phyloP scores from a whole-genome alignment of 2,888 invertebrate species.

The Tachina grossa region DNA sequence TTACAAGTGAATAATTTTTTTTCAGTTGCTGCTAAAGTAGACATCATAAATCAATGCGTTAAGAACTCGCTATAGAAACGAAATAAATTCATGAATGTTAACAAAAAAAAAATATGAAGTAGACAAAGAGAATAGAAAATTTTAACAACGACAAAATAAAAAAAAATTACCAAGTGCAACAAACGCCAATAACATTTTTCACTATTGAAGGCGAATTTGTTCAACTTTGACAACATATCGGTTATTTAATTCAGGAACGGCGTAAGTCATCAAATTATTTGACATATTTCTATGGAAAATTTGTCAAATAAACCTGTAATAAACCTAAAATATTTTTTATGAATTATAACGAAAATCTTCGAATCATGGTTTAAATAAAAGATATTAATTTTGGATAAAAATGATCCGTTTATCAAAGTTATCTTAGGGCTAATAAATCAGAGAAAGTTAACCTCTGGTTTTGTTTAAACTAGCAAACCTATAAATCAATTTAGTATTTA shows the following conservation, averaged over 20 bases:
- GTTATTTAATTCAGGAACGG: not conserved
- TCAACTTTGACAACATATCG: slow-evolving; percentile 38
- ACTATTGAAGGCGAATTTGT: slow-evolving; percentile 25
- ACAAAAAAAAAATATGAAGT: slow-evolving; percentile 56
- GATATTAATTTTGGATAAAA: too few species aligned
- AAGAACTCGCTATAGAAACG: slow-evolving; percentile 49
- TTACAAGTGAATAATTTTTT: slow-evolving; percentile 26
- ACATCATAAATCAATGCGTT: slow-evolving; percentile 77
- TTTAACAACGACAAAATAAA: slow-evolving; percentile 4
- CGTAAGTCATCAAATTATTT: too few species aligned
- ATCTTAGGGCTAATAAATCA: too few species aligned
- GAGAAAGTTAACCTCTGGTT: too few species aligned
- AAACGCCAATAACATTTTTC: slow-evolving; percentile 42
- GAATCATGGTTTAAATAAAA: too few species aligned
- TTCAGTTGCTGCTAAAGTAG: slow-evolving; percentile 74
- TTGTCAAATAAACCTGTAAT: too few species aligned
- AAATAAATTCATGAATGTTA: slow-evolving; percentile 39
- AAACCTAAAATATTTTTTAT: too few species aligned
- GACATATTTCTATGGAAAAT: too few species aligned
- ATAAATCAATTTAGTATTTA: too few species aligned
- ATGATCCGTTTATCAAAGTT: too few species aligned
- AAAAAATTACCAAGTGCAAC: slow-evolving; percentile 58
- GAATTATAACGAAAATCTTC: too few species aligned
- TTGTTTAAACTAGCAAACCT: too few species aligned
- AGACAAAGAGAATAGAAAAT: slow-evolving; percentile 45